A percentile compares a stretch with the other conserved stretches of the same genome.
Conservation (phyloP, 2,113 vertebrate genomes). For the Bucco capensis region DNA sequence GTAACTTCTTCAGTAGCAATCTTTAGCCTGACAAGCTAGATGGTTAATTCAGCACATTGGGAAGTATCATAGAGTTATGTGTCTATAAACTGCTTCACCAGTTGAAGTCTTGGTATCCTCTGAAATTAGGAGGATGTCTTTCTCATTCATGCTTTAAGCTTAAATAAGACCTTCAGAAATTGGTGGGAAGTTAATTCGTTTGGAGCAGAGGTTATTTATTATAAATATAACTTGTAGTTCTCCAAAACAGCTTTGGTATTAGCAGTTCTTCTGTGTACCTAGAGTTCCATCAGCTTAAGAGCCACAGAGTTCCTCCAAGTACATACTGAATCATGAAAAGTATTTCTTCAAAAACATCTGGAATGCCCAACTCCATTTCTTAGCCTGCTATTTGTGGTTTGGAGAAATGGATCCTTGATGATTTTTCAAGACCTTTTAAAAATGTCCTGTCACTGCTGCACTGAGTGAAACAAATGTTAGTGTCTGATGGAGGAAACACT, state of each 20-base stretch:
- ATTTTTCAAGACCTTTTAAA: not conserved
- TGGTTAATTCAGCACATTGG: not conserved
- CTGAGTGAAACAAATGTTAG: not conserved
- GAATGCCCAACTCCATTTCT: slow-evolving; percentile 34
- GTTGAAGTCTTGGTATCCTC: not conserved
- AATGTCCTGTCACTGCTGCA: not conserved
- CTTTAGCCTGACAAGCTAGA: not conserved
- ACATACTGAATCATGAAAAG: not conserved
- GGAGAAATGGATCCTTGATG: not conserved
- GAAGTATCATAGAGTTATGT: not conserved
- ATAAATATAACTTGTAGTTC: not conserved
- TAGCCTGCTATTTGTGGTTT: slow-evolving; percentile 14
- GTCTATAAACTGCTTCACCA: not conserved
- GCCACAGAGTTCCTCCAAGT: not conserved
- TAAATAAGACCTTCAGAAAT: not conserved
- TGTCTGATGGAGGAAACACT: not conserved
- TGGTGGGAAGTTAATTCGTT: not conserved
- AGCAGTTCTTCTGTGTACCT: not conserved
- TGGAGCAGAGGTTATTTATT: not conserved
- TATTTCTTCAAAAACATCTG: slow-evolving; percentile 35
- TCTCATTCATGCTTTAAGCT: not conserved
- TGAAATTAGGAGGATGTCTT: not conserved
- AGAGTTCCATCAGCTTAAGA: not conserved
- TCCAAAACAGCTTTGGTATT: slow-evolving; percentile 17
- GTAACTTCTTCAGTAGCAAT: not conserved